These are phyloP conservation scores for Scaptodrosophila latifasciaeformis DNA, from an alignment of 2,888 invertebrate genomes.

Conservation along the genomic window DNA sequence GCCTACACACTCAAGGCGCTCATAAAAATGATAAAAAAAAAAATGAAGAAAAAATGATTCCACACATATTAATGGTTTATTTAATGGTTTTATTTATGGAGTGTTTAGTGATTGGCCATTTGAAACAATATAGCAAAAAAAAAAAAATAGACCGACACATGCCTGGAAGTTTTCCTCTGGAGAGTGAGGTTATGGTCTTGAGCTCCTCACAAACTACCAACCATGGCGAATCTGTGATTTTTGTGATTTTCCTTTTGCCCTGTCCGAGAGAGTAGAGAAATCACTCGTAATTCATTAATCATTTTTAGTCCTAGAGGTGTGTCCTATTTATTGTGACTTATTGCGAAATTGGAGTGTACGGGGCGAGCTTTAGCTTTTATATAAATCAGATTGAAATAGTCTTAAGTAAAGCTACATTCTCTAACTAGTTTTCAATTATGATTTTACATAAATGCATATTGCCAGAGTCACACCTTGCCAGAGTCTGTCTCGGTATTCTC, in stretches of 20 bases:
- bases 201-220: conserved; percentile 1
- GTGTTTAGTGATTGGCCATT: conserved; percentile 65
- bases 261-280: conserved; percentile 1
- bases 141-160: conserved; percentile 34
- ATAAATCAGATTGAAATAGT: no score
- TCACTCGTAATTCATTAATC: conserved; percentile 59
- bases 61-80: conserved; percentile 44
- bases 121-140: conserved; percentile 46
- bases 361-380: no score
- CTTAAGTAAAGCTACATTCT: no score
- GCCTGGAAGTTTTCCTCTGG: conserved; percentile 7
- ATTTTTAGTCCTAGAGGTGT: conserved; percentile 41
- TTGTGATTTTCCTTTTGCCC: no score
- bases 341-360: no score
- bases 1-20: conserved; percentile 55
- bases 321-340: no score
- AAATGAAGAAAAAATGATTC: conserved; percentile 35
- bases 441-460: no score
- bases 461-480: no score
- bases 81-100: conserved; percentile 69
- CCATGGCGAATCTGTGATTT: neutral
- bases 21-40: conserved; percentile 50
- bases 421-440: no score
- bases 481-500: no score
- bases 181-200: neutral